A percentile compares a stretch with the other conserved stretches of the same genome.
phyloP scores from a whole-genome alignment of 2,888 invertebrate genomes.

The Charanyca ferruginea region DNA sequence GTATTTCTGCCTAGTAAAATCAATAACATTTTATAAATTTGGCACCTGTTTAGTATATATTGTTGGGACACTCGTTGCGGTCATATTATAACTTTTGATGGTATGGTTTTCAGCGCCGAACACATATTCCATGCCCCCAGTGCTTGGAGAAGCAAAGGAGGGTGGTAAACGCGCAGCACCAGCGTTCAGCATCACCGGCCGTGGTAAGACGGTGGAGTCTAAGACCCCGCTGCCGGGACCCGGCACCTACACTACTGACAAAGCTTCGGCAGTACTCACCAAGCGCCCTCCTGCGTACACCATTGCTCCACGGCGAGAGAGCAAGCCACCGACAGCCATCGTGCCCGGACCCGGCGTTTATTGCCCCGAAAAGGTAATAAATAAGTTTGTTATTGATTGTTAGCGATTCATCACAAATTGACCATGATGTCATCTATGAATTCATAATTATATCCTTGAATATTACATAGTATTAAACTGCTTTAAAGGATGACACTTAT shows the following conservation, averaged over 20 bases:
- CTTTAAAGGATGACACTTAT: conserved; percentile 27
- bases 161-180: conserved; percentile 94
- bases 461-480: conserved; percentile 37
- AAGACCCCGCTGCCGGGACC: conserved; percentile 94
- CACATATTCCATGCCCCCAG: conserved; percentile 96
- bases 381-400: conserved; percentile 4
- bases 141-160: conserved; percentile 91
- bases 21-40: not conserved
- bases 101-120: conserved; percentile 94
- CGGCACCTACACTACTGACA: conserved; percentile 93
- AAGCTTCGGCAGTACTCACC: conserved; percentile 83
- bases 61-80: not conserved
- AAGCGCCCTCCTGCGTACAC: conserved; percentile 95
- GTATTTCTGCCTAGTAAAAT: not conserved
- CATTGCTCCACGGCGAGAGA: conserved; percentile 92
- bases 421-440: conserved; percentile 61
- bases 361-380: conserved; percentile 91
- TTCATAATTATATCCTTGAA: conserved; percentile 51
- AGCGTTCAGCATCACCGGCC: conserved; percentile 96
- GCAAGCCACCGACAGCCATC: conserved; percentile 79
- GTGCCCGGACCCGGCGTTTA: conserved; percentile 93
- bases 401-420: conserved; percentile 16
- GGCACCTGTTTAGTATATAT: conserved; percentile 5
- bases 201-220: conserved; percentile 92
- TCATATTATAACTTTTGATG: conserved; percentile 7